These are phyloP conservation scores for Lycaon pictus DNA, from an alignment of 2,113 vertebrate species.

Conservation along the genomic window DNA sequence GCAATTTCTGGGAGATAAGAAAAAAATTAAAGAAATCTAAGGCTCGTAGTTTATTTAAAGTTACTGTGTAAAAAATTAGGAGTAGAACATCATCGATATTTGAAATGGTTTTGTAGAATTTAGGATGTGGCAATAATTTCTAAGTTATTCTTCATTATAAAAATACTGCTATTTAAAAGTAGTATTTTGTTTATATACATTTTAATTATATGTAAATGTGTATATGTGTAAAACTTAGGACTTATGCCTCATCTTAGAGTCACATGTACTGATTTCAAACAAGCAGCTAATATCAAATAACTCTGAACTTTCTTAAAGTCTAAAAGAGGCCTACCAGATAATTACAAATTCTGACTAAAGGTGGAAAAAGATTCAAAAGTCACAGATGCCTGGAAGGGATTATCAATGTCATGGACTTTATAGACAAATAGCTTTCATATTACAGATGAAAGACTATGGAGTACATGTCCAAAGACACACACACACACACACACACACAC, in stretches of 20 bases:
- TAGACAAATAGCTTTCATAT: neutral
- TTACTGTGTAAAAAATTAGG: neutral
- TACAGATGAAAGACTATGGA: neutral
- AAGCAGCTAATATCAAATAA: slow-evolving; percentile 41
- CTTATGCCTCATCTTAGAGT: neutral
- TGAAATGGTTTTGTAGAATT: neutral
- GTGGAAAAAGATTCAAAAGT: neutral
- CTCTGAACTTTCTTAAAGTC: neutral
- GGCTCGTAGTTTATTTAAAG: neutral
- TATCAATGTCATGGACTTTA: neutral
- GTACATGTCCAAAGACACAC: neutral
- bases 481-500: neutral
- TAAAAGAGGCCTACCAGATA: neutral
- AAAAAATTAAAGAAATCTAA: neutral
- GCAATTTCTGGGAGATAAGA: neutral
- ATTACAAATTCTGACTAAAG: neutral
- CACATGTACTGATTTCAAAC: neutral
- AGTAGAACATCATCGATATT: neutral
- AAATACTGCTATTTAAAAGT: neutral
- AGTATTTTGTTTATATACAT: neutral
- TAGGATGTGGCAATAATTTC: neutral
- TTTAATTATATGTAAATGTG: neutral
- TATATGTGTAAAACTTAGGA: neutral
- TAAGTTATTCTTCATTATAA: slow-evolving; percentile 29
- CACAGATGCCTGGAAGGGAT: neutral